Percentiles rank a stretch among this genome's conserved stretches.
Conservation (phyloP, 2,888 invertebrate species). For the Caenorhabditis sp. region DNA sequence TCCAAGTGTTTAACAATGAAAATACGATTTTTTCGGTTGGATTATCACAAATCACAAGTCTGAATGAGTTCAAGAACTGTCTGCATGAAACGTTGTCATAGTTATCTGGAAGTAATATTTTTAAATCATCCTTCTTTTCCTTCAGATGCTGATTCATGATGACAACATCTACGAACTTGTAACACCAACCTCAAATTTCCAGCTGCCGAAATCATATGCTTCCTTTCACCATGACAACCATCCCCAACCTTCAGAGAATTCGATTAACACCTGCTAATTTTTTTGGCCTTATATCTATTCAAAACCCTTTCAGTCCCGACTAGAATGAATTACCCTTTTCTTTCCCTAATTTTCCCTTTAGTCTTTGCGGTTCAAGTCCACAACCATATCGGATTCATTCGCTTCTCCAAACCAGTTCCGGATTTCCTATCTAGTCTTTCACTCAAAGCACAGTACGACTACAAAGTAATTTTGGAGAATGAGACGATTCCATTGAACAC, state of each 20-base stretch:
- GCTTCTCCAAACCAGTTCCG: constrained; percentile 28
- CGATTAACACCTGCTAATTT: constrained; percentile 7
- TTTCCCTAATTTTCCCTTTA: constrained; percentile 20
- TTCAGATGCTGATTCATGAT: neutral
- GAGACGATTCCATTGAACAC: constrained; percentile 7
- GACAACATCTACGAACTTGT: neutral
- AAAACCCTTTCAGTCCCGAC: neutral
- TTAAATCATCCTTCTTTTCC: neutral
- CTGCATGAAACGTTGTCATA: too few species aligned
- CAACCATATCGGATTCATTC: constrained; percentile 49
- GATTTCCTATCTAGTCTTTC: constrained; percentile 32
- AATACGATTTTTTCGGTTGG: constrained; percentile 4
- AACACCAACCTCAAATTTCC: constrained; percentile 19
- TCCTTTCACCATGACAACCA: constrained; percentile 32
- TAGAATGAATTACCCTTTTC: constrained; percentile 2
- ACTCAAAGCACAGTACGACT: constrained; percentile 54
- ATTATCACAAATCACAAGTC: constrained; percentile 18
- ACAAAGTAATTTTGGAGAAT: constrained; percentile 47
- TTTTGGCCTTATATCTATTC: too few species aligned
- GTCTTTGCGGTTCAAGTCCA: constrained; percentile 25
- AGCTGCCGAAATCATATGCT: constrained; percentile 8
- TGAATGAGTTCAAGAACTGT: too few species aligned
- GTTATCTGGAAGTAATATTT: too few species aligned
- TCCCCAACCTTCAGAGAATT: constrained; percentile 10
- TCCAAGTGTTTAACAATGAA: neutral